Evolutionary conservation across 1,140 invertebrate species (phyloP).

Genomic region (Brevipalpus yothersi): DNA sequence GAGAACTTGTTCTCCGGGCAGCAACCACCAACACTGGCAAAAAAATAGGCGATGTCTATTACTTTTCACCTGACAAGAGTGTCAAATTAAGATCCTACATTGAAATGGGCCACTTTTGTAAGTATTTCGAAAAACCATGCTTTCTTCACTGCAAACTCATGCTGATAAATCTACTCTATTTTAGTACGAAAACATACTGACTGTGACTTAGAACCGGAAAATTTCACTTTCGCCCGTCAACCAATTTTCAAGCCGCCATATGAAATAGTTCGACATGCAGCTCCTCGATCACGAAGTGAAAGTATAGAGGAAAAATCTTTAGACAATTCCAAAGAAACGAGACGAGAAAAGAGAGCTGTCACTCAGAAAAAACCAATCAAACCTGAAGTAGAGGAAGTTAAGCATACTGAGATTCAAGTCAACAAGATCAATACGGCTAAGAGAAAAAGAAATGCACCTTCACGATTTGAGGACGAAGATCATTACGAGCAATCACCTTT

Average conservation of each 20-base stretch:
- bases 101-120: conserved; percentile 4
- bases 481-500: not conserved
- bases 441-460: conserved; percentile 4
- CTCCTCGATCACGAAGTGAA: not conserved
- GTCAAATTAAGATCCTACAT: conserved; percentile 6
- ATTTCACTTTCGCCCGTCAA: conserved; percentile 8
- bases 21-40: conserved; percentile 1
- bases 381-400: not conserved
- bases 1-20: conserved; percentile 6
- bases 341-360: not conserved
- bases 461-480: conserved; percentile 7
- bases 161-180: not conserved
- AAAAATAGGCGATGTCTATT: conserved; percentile 8
- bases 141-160: not conserved
- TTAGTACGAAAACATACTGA: not conserved
- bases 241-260: conserved; percentile 5
- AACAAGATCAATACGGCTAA: not conserved
- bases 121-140: not conserved
- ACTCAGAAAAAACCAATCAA: not conserved
- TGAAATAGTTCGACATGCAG: conserved; percentile 6
- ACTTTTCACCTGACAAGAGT: conserved; percentile 5
- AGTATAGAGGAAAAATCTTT: not conserved
- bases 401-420: no score
- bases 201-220: conserved; percentile 4
- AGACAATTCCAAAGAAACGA: no score